These are phyloP conservation scores for Rallus limicola DNA, from an alignment of 2,113 vertebrate species.

Conservation along the genomic window DNA sequence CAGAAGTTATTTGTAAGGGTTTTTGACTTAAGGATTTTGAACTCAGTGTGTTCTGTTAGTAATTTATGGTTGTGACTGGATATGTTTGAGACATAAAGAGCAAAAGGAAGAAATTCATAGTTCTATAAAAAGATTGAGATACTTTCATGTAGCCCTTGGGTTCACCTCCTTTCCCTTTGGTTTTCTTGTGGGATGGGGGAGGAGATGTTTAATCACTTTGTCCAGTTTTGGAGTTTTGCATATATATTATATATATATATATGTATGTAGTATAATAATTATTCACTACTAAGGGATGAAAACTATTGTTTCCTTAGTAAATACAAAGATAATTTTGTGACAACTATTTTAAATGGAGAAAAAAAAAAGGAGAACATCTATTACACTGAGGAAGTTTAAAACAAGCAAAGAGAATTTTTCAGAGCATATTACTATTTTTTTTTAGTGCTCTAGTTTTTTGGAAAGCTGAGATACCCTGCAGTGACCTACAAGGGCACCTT, in stretches of 20 bases:
- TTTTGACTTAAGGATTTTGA: background rate
- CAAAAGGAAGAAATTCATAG: background rate
- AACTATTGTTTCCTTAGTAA: background rate
- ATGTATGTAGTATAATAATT: background rate
- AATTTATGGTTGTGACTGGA: background rate
- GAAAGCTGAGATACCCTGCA: background rate
- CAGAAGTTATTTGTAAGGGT: background rate
- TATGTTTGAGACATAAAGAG: background rate
- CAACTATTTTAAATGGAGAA: background rate
- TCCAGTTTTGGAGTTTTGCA: background rate
- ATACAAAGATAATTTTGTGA: background rate
- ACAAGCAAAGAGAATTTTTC: background rate
- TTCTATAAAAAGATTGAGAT: background rate
- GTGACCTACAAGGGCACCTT: background rate
- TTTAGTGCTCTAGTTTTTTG: background rate
- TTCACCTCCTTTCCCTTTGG: background rate
- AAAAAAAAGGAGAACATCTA: background rate
- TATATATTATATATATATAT: too few relatives aligned
- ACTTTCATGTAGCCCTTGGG: background rate
- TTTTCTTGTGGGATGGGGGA: background rate
- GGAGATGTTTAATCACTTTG: background rate
- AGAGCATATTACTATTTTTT: background rate
- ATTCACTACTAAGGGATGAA: background rate
- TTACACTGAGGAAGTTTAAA: background rate
- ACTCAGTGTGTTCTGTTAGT: background rate